A percentile compares a stretch with the other conserved stretches of the same genome.
Conservation (phyloP, 2,888 invertebrate species). For the Lithodes maja region DNA sequence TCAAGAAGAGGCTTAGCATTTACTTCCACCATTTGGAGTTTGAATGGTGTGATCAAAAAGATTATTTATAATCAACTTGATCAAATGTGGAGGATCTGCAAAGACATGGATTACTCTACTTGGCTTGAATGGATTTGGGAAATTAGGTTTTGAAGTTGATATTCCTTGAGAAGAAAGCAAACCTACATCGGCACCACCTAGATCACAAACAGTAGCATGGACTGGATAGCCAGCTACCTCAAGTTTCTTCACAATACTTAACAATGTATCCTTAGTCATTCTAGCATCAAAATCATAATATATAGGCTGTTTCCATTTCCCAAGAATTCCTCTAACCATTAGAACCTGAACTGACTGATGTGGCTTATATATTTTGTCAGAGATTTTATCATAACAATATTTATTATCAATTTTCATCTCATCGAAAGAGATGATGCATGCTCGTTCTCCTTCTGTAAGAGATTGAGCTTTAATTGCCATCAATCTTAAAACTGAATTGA, state of each 20-base stretch:
- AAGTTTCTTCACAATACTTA: not conserved
- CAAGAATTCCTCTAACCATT: not conserved
- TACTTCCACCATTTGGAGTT: not conserved
- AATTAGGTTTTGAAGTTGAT: not conserved
- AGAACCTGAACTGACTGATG: not conserved
- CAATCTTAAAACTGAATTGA: slow-evolving; percentile 3
- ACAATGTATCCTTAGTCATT: not conserved
- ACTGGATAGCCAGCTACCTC: not conserved
- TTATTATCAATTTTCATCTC: slow-evolving; percentile 7
- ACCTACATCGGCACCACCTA: not conserved
- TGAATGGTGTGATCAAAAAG: not conserved
- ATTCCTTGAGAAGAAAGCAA: not conserved
- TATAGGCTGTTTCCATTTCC: not conserved
- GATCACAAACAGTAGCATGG: not conserved
- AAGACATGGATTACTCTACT: not conserved
- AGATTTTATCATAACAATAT: not conserved
- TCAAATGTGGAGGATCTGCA: not conserved
- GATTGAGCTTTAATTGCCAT: not conserved
- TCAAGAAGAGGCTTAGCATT: not conserved
- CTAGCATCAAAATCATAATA: not conserved
- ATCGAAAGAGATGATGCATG: slow-evolving; percentile 1
- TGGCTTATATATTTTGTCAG: not conserved
- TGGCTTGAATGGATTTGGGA: not conserved
- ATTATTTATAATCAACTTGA: not conserved
- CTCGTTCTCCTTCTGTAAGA: not conserved